Evolutionary conservation across 2,888 invertebrate genomes (phyloP).

Genomic region (Drosophila vallismaia): DNA sequence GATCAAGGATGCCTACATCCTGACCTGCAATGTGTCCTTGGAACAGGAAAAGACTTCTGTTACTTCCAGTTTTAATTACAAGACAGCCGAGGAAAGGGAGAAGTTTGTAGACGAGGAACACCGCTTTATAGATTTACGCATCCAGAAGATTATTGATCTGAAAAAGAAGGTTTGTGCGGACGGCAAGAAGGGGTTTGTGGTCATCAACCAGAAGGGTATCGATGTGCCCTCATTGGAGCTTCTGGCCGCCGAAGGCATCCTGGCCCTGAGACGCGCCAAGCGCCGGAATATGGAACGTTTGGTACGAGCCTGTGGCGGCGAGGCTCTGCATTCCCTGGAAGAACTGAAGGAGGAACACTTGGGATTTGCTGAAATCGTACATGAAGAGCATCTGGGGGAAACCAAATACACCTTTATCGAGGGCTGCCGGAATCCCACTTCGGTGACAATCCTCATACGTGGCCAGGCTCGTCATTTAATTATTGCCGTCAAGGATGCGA

Average conservation of each 20-base stretch:
- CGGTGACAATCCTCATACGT: conserved; percentile 97
- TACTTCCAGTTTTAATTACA: conserved; percentile 99
- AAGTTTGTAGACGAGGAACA: conserved; percentile 96
- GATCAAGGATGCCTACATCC: conserved; percentile 95
- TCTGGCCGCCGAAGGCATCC: conserved; percentile 97
- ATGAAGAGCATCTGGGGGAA: conserved; percentile 98
- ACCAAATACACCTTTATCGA: conserved; percentile 99
- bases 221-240: conserved; percentile 98
- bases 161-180: conserved; percentile 95
- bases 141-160: conserved; percentile 94
- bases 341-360: conserved; percentile 93
- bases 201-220: conserved; percentile 99
- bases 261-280: conserved; percentile 97
- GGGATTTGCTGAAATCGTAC: conserved; percentile 96
- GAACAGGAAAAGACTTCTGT: conserved; percentile 99
- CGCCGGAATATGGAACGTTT: conserved; percentile 99
- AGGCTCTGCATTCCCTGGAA: conserved; percentile 97
- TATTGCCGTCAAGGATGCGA: conserved; percentile 97
- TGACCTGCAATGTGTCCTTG: conserved; percentile 98
- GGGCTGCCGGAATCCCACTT: conserved; percentile 96
- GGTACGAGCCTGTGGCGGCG: conserved; percentile 96
- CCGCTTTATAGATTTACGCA: conserved; percentile 97
- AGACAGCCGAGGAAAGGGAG: conserved; percentile 97
- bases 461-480: conserved; percentile 92
- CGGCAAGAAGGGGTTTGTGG: conserved; percentile 95